Evolutionary conservation across 1,140 invertebrate species (phyloP), one percentile per base, ranked within the genome.

Genomic region (Rhopalosiphum padi): DNA sequence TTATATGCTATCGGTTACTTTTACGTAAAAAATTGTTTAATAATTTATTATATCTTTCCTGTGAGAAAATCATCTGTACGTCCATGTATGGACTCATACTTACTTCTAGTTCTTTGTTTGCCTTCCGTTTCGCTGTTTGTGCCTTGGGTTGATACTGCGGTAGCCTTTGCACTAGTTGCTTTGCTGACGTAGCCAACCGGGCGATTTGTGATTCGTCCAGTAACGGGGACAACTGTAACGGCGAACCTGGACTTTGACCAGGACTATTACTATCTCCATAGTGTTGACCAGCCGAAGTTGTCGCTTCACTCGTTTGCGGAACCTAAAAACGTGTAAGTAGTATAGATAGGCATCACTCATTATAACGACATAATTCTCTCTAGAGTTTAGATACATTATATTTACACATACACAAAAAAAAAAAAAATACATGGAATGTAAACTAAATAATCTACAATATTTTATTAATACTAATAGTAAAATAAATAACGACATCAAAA

Each of bases 21-120:
- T n/a, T n/a, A 30, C 25, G 60, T 77, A n/a, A n/a, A 77, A 4
- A 1, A n/a, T n/a, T 6, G 5, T 6, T 77, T 77, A 77, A n/a
- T 77, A 77, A 77, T 35, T 77, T 23, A 77, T 4, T 6, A 35
- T 77, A 18, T 5, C 30, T 18, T 15, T 30, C 30, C 18, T 0
- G 15, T 18, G 15, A n/a, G n/a, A n/a, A 77, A 68, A 68, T n/a
- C 9, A 4, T 30, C 7, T 60, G 55, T 60, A 30, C 23, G 23
- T 68, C 9, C 22, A 30, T 68, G 15, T 30, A 23, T 82, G 25
- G 35, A 48, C 30, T 46, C 41, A 46, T 51, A 43, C 95, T 95
- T 95, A 97, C 97, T 96, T 99, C 98, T 94, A 99, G 96, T 95
- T 99, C 98, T 95, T 98, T 98, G 95, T 97, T 98, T 94, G 98